phyloP scores from a whole-genome alignment of 2,113 vertebrate species.

The Vireo altiloquus region DNA sequence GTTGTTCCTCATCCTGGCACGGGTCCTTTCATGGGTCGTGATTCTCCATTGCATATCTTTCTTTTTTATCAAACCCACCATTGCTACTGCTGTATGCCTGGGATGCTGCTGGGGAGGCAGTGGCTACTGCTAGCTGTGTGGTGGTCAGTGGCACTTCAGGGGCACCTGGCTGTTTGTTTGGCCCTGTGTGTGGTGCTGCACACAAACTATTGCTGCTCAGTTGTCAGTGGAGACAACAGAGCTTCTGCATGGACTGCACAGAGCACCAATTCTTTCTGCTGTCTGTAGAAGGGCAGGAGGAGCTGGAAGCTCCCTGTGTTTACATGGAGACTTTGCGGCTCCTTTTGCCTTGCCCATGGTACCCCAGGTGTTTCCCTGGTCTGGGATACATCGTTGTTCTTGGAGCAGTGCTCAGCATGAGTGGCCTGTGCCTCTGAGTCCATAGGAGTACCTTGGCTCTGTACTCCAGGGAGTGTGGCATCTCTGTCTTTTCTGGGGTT shows the following conservation, averaged over 20 bases:
- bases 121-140: rapidly evolving
- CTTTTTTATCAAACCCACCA: not conserved
- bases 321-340: not conserved
- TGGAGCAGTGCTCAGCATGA: not conserved
- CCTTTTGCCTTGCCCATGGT: not conserved
- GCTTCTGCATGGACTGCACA: not conserved
- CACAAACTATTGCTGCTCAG: not conserved
- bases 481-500: not conserved
- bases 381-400: not conserved
- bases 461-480: not conserved
- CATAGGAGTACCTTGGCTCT: rapidly evolving
- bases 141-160: not conserved
- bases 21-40: not conserved
- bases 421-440: not conserved
- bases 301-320: rapidly evolving
- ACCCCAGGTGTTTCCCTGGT: not conserved
- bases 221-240: not conserved
- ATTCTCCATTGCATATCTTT: not conserved
- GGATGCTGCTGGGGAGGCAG: not conserved
- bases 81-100: not conserved
- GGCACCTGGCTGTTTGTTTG: rapidly evolving
- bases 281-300: not conserved
- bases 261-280: not conserved
- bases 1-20: not conserved
- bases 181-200: not conserved